These are phyloP conservation scores for Nymphalis io DNA, from an alignment of 1,140 invertebrate species.

Conservation along the genomic window DNA sequence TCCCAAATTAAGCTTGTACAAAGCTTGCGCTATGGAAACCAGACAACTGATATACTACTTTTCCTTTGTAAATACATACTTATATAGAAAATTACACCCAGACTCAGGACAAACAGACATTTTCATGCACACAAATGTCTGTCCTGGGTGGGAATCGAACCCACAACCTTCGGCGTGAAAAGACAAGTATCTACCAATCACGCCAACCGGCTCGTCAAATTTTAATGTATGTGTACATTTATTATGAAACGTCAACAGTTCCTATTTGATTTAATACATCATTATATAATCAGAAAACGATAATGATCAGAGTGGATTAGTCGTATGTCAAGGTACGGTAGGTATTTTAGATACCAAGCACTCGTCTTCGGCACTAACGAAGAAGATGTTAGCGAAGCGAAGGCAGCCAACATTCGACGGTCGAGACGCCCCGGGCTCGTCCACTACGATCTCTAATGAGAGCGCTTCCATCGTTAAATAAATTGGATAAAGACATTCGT, in stretches of 20 bases:
- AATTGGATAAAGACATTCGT: slow-evolving; percentile 80
- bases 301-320: slow-evolving; percentile 6
- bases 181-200: too few species aligned
- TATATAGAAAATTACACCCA: too few species aligned
- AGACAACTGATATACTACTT: too few species aligned
- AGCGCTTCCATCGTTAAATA: slow-evolving; percentile 77
- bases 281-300: background rate
- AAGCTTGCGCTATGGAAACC: too few species aligned
- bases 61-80: too few species aligned
- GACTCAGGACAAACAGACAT: too few species aligned
- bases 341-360: slow-evolving; percentile 22
- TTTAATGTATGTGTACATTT: background rate
- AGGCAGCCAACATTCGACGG: slow-evolving; percentile 53
- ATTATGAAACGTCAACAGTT: background rate
- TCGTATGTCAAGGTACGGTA: slow-evolving; percentile 5
- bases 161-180: too few species aligned
- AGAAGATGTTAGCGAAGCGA: slow-evolving; percentile 55
- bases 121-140: too few species aligned
- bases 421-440: slow-evolving; percentile 44
- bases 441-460: slow-evolving; percentile 76
- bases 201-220: too few species aligned
- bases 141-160: too few species aligned
- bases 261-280: background rate
- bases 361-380: slow-evolving; percentile 49
- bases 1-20: too few species aligned